Base-by-base conservation (phyloP, 2,888 invertebrate genomes). In the Mystacides longicornis region DNA sequence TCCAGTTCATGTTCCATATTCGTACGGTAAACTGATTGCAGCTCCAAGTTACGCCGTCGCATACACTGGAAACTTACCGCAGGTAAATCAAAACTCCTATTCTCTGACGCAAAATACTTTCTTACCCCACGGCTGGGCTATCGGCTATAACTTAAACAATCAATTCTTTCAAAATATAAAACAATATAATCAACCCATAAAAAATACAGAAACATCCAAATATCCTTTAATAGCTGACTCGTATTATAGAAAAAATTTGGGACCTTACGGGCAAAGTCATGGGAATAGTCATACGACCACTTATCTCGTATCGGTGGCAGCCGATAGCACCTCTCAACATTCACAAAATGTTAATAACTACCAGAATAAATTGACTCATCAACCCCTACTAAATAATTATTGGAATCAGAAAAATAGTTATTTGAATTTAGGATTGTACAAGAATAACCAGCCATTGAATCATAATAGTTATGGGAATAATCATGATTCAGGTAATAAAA, bases 361-460 rank as follows among this genome's bases (percentile, higher is more conserved):
- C 46, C 53, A 51, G 23, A 59, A 63, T 23, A 67, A 61, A 57
- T 77, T 80, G 42, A 70, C 76, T n/a, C 81, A 82, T 1, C 75
- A 80, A 1, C 74, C 77, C 14, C 80, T 82, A 0, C 68, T 73
- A 2, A 68, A 66, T 60, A 65, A 67, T n/a, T 63, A 64, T 22
- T 64, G 66, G 61, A 71, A 68, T 68, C 68, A 23, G 45, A 45
- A 37, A 37, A 14, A 14, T 37, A 37, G n/a, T 4, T 14, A 7
- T 3, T 3, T 37, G 14, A 16, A 37, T 7, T 11, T 27, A 5
- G n/a, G n/a, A n/a, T n/a, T n/a, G n/a, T n/a, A 37, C 37, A 37
- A 37, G 3, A 37, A 37, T 37, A n/a, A 37, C 37, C n/a, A 27
- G 11, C 27, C 14, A 37, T 37, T 14, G 37, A 57, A 48, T 52